Evolutionary conservation across 1,140 invertebrate species (phyloP).

Genomic region (Anoplophora glabripennis): DNA sequence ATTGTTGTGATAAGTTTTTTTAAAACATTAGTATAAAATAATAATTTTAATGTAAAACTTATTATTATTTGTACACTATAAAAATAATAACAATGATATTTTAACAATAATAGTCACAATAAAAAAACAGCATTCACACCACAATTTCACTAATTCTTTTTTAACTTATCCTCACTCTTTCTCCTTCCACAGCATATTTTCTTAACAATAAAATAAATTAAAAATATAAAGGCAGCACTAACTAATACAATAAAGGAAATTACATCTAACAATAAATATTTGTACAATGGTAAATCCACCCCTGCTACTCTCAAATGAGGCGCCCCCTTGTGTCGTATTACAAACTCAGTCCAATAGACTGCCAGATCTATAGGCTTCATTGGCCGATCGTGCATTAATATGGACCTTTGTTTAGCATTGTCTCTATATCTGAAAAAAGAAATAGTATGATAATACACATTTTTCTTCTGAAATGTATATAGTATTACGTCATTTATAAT

Average conservation of each 20-base stretch:
- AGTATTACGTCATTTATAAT: too few relatives aligned
- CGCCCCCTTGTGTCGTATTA: constrained; percentile 58
- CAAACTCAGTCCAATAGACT: constrained; percentile 68
- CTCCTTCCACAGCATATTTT: too few relatives aligned
- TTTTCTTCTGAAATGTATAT: constrained; percentile 8
- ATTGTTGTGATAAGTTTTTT: too few relatives aligned
- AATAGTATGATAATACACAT: constrained; percentile 15
- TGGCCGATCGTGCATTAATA: constrained; percentile 54
- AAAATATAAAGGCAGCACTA: background rate
- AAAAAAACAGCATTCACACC: too few relatives aligned
- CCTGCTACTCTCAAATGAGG: constrained; percentile 51
- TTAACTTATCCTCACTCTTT: too few relatives aligned
- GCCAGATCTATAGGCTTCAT: constrained; percentile 59
- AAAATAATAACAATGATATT: too few relatives aligned
- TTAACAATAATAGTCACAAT: too few relatives aligned
- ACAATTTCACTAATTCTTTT: too few relatives aligned
- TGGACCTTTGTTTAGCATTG: constrained; percentile 52
- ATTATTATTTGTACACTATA: too few relatives aligned
- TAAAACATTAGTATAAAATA: too few relatives aligned
- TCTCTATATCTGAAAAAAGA: constrained; percentile 35
- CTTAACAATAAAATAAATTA: too few relatives aligned
- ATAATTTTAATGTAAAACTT: too few relatives aligned
- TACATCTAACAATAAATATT: constrained; percentile 32
- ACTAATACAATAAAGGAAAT: background rate
- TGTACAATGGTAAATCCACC: constrained; percentile 45